Evolutionary conservation across 2,113 vertebrate species (phyloP).

Genomic region (Halcyon senegalensis): DNA sequence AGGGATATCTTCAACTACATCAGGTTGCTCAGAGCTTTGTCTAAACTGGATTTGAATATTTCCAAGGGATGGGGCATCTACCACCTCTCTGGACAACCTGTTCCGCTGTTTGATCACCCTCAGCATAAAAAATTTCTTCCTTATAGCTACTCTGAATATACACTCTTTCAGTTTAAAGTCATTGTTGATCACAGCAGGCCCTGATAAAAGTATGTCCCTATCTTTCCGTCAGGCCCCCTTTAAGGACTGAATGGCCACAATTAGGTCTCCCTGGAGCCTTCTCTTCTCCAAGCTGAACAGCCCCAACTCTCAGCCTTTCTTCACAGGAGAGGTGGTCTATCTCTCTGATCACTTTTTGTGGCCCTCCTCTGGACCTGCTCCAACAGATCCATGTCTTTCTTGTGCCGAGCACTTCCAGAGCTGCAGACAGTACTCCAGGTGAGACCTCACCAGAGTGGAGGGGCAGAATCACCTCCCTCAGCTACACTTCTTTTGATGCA

Average conservation of each 20-base stretch:
- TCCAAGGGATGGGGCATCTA: background rate
- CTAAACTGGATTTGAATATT: background rate
- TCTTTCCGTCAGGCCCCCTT: background rate
- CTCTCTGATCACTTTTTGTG: background rate
- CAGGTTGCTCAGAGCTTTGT: background rate
- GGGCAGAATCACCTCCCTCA: background rate
- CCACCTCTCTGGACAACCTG: background rate
- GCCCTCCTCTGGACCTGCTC: background rate
- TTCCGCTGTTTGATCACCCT: background rate
- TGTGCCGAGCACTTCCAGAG: background rate
- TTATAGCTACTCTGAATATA: background rate
- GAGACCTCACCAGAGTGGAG: background rate
- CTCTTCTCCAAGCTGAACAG: background rate
- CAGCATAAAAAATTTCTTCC: background rate
- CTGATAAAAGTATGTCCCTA: background rate
- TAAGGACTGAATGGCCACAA: background rate
- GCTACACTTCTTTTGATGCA: background rate
- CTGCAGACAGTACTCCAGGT: background rate
- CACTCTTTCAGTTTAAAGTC: background rate
- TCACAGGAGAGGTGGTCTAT: background rate
- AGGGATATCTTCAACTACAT: background rate
- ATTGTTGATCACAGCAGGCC: background rate
- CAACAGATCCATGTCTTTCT: background rate
- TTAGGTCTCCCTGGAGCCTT: background rate
- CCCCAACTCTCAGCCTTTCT: background rate